Evolutionary conservation across 2,888 invertebrate species (phyloP).

Genomic region (Autographa gamma): DNA sequence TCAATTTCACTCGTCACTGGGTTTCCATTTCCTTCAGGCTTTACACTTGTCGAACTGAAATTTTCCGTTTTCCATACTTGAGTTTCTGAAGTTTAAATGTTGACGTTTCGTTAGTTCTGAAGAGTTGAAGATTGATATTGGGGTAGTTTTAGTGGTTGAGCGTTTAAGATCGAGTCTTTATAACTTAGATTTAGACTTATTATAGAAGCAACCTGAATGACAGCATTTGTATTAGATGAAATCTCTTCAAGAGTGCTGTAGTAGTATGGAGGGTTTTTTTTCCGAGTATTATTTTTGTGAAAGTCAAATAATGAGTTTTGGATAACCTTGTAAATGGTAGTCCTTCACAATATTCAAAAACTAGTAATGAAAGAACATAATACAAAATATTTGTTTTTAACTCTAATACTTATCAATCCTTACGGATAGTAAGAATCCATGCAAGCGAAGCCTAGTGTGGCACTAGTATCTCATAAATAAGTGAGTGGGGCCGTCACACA

Average conservation of each 20-base stretch:
- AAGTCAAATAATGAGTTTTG: too few species aligned
- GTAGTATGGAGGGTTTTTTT: too few species aligned
- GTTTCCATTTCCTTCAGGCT: constrained; percentile 22
- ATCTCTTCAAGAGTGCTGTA: background rate
- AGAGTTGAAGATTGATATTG: background rate
- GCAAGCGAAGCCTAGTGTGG: background rate
- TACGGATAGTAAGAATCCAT: background rate
- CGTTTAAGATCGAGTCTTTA: background rate
- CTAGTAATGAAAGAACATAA: too few species aligned
- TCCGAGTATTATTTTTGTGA: too few species aligned
- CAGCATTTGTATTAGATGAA: background rate
- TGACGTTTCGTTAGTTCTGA: background rate
- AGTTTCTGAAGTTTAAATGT: background rate
- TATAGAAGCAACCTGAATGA: background rate
- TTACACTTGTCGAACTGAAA: constrained; percentile 18
- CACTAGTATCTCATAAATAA: background rate
- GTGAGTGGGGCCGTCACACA: constrained; percentile 15
- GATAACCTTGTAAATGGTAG: too few species aligned
- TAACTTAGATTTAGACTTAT: too few species aligned
- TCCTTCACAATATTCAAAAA: too few species aligned
- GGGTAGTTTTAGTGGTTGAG: background rate
- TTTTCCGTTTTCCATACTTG: constrained; percentile 8
- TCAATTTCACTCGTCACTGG: constrained; percentile 46
- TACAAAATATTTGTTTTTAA: too few species aligned
- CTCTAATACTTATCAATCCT: too few species aligned